Evolutionary conservation across 2,113 vertebrate species (phyloP).

Genomic region (Pygoscelis antarcticus): DNA sequence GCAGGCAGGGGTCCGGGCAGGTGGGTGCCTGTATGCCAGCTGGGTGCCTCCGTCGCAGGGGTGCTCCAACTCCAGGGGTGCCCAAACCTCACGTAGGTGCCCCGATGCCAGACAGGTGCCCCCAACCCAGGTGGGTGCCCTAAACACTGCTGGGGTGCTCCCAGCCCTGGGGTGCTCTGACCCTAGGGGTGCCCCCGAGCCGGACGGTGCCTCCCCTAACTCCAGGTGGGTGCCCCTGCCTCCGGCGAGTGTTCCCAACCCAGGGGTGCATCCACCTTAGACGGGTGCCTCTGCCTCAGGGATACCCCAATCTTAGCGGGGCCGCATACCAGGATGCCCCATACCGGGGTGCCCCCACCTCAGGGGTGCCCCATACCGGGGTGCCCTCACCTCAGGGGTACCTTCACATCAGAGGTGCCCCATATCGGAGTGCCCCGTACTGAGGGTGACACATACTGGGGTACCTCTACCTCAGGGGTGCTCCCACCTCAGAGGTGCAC

Average conservation of each 20-base stretch:
- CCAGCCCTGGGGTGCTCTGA: not conserved
- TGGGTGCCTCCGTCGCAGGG: not conserved
- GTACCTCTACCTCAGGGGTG: not conserved
- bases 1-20: fast-evolving
- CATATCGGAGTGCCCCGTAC: not conserved
- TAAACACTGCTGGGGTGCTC: not conserved
- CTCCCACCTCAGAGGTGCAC: not conserved
- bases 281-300: not conserved
- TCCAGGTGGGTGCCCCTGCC: not conserved
- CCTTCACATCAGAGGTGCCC: not conserved
- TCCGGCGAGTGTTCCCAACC: not conserved
- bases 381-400: not conserved
- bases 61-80: not conserved
- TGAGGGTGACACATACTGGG: not conserved
- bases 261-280: not conserved
- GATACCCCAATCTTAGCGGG: not conserved
- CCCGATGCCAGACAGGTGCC: not conserved
- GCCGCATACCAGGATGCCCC: not conserved
- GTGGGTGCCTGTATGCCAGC: not conserved
- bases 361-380: not conserved
- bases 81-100: not conserved
- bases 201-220: not conserved
- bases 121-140: not conserved
- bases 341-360: not conserved
- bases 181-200: not conserved